Percentiles rank a stretch among this genome's conserved stretches.
These are phyloP conservation scores for Turritopsis dohrnii DNA, from an alignment of 30 jellyfish, hydroid and myxozoan species.

Conservation along the genomic window DNA sequence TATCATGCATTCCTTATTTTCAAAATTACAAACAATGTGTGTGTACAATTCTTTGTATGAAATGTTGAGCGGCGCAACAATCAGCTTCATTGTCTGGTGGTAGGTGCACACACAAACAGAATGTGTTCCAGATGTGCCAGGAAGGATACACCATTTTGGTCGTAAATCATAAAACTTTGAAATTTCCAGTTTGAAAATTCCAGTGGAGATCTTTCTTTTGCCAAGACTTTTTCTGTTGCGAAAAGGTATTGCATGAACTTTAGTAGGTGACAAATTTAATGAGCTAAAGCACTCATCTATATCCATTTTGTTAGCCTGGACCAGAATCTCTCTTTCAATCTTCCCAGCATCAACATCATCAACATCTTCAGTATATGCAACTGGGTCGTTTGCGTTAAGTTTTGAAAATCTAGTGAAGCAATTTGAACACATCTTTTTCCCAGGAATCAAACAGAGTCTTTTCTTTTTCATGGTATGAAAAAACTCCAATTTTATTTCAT, in stretches of 20 bases:
- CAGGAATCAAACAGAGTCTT: background rate
- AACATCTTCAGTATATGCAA: background rate
- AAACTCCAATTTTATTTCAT: background rate
- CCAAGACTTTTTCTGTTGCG: slow-evolving; percentile 25
- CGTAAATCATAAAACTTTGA: slow-evolving; percentile 50
- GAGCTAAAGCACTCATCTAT: background rate
- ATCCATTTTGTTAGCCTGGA: background rate
- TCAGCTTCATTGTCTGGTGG: slow-evolving; percentile 44
- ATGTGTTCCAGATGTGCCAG: slow-evolving; percentile 70
- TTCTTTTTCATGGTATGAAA: background rate
- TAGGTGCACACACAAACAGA: slow-evolving; percentile 77
- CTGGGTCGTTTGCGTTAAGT: background rate
- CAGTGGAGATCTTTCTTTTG: slow-evolving; percentile 30
- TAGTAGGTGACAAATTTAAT: slow-evolving; percentile 23
- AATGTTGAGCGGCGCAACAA: slow-evolving; percentile 29
- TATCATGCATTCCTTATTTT: slow-evolving; percentile 52
- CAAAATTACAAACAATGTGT: slow-evolving; percentile 39
- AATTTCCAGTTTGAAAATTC: slow-evolving; percentile 21
- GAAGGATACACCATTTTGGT: slow-evolving; percentile 69
- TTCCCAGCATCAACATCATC: background rate
- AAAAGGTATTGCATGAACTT: slow-evolving; percentile 28
- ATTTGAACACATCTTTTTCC: too few relatives aligned
- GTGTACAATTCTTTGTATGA: slow-evolving; percentile 24
- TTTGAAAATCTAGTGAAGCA: background rate
- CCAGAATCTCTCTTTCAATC: background rate